Conservation (phyloP, 2,113 vertebrate species). For the Dendropsophus ebraccatus region DNA sequence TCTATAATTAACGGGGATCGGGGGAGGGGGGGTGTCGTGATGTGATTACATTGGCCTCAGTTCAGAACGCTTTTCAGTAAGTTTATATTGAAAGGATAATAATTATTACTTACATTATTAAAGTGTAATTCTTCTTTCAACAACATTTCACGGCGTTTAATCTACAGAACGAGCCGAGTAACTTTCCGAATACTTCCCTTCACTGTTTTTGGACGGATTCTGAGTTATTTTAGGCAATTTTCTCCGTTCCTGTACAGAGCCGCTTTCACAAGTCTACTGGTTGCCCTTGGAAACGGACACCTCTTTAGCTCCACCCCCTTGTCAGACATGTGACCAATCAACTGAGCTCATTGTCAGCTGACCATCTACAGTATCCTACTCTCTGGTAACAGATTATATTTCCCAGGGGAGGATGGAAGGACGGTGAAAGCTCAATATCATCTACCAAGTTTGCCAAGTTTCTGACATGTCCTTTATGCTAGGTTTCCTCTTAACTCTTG, state of each 20-base stretch:
- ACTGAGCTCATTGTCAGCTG: background rate
- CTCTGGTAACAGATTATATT: too few species aligned
- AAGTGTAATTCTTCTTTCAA: slow-evolving; percentile 13
- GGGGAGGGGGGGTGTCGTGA: background rate
- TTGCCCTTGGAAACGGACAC: background rate
- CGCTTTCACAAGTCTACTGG: background rate
- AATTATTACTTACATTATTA: background rate
- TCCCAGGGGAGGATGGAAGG: too few species aligned
- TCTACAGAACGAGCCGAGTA: background rate
- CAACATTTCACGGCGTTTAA: background rate
- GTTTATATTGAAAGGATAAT: slow-evolving; percentile 14
- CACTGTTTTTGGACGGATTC: background rate
- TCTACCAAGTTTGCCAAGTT: too few species aligned
- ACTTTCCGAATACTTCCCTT: background rate
- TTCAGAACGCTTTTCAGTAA: slow-evolving; percentile 17
- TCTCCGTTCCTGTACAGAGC: background rate
- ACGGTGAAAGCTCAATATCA: too few species aligned
- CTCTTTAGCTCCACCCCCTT: background rate
- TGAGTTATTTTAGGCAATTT: background rate
- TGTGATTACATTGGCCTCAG: background rate
- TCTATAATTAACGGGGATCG: slow-evolving; percentile 45
- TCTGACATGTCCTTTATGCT: too few species aligned
- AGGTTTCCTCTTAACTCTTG: too few species aligned
- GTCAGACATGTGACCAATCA: background rate
- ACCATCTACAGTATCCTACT: too few species aligned